These are phyloP conservation scores for Dermatemys mawii DNA, from an alignment of 2,113 vertebrate species.

Conservation along the genomic window DNA sequence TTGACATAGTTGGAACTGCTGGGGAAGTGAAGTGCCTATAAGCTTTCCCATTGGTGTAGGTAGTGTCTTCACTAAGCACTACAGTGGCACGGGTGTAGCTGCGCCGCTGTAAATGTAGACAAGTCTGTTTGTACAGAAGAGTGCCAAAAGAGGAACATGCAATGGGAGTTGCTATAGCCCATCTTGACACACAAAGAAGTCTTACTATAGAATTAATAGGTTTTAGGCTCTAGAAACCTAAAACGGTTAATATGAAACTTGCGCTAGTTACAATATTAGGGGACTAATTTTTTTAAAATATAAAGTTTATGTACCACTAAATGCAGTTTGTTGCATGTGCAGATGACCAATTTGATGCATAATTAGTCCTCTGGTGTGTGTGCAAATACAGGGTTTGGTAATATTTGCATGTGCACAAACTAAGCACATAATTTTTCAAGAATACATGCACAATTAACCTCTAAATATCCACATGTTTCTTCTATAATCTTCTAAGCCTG, in stretches of 20 bases:
- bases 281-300: not conserved
- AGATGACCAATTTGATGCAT: not conserved
- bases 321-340: not conserved
- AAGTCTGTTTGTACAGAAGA: not conserved
- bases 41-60: no score
- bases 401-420: not conserved
- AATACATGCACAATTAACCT: not conserved
- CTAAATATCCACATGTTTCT: not conserved
- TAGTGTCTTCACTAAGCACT: no score
- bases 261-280: not conserved
- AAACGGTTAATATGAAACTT: not conserved
- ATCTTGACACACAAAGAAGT: not conserved
- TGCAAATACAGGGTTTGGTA: not conserved
- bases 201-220: not conserved
- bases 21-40: not conserved
- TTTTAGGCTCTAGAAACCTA: not conserved
- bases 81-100: no score
- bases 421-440: not conserved
- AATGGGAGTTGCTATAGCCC: not conserved
- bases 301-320: not conserved
- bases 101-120: not conserved
- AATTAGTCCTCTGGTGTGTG: not conserved
- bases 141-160: not conserved
- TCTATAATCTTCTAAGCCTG: not conserved
- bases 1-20: not conserved